Evolutionary conservation across 2,797 vertebrate genomes (phyloP).

Genomic region (Megaceryle alcyon): DNA sequence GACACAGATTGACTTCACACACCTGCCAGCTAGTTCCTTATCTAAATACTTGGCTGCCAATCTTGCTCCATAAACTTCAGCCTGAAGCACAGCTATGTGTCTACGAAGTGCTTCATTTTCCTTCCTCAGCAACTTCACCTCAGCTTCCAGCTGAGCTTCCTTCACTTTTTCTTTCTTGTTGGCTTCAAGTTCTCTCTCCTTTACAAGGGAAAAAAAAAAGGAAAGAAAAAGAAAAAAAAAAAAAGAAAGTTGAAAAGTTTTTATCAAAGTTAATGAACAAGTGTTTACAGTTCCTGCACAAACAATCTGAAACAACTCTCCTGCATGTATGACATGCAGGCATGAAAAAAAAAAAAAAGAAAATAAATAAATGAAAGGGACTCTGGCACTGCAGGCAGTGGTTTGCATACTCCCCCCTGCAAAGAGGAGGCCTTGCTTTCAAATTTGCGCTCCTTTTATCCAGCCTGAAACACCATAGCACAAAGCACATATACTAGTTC

Average conservation of each 20-base stretch:
- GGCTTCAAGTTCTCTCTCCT: slow-evolving; percentile 93
- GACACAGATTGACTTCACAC: neutral
- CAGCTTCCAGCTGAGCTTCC: slow-evolving; percentile 90
- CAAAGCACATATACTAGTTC: neutral
- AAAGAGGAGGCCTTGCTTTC: neutral
- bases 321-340: neutral
- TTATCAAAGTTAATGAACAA: neutral
- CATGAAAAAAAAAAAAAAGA: neutral
- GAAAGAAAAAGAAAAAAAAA: neutral
- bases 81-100: slow-evolving; percentile 97
- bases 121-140: slow-evolving; percentile 89
- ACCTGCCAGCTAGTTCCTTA: slow-evolving; percentile 98
- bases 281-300: neutral
- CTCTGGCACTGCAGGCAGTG: neutral
- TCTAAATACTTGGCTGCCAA: slow-evolving; percentile 97
- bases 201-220: neutral
- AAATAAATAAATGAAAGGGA: neutral
- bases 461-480: neutral
- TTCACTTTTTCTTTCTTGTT: slow-evolving; percentile 93
- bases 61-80: slow-evolving; percentile 95
- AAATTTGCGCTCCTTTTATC: neutral
- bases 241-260: neutral
- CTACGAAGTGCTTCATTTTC: slow-evolving; percentile 96
- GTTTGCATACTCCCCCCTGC: neutral
- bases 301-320: neutral